Evolutionary conservation across 1,140 invertebrate genomes (phyloP), one percentile per base, ranked within the genome.

Genomic region (Brachionus rubens): DNA sequence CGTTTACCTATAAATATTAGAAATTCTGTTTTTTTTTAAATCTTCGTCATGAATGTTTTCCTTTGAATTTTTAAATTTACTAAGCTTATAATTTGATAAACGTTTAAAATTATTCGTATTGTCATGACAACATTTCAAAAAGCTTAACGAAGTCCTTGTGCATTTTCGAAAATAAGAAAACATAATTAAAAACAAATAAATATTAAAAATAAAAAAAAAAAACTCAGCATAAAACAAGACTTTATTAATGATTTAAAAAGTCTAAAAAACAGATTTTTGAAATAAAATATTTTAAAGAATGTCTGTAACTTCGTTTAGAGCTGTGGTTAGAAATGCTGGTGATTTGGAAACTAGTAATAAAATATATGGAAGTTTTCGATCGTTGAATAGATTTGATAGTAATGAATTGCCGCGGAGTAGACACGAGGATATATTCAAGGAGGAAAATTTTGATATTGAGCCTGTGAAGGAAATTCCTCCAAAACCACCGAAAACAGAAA

Each of bases 371-470:
- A 72, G 68, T 21, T 72, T 72, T 54, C 4, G 68, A 30, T 72
- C 68, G 19, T 40, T 72, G 30, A 72, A 48, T 19, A 48, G 41
- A 48, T 72, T 50, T 40, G 68, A 72, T 10, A 19, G n/a, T n/a
- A n/a, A 21, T 21, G n/a, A 9, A 41, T 50, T 72, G 3, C 28
- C 33, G 9, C 12, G 21, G 10, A 50, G 28, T 50, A 72, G 50
- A 50, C 46, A 50, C 5, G 46, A 24, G 0, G 46, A 72, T 33
- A 48, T 72, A 26, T 72, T 72, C 12, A 33, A 56, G 3, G 30
- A 33, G 3, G 16, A 72, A 72, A 72, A 70, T 26, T 48, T 72
- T 16, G 68, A 72, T 19, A 48, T 72, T 16, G 46, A 72, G n/a
- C 68, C 68, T 26, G 21, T 40, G 3, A 72, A 14, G 19, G 59